Conservation (phyloP, 2,797 vertebrate genomes). For the Petrocephalus sullivani region DNA sequence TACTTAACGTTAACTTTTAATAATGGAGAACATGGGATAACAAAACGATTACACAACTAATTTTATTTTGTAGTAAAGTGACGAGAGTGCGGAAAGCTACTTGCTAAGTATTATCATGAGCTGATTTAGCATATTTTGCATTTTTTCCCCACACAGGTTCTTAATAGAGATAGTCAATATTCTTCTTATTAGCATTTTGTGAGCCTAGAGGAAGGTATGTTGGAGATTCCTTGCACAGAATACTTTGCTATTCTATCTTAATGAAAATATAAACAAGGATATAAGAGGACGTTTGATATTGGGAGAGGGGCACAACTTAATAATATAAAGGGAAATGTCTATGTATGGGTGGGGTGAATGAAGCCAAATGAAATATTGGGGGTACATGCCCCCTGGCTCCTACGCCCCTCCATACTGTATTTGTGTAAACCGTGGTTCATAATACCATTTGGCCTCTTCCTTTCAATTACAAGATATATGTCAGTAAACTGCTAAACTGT, state of each 20-base stretch:
- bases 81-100: background rate
- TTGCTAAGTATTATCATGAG: conserved; percentile 1
- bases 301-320: background rate
- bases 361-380: background rate
- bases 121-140: background rate
- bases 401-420: background rate
- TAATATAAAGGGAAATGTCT: background rate
- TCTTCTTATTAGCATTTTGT: background rate
- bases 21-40: background rate
- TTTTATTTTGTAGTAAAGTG: background rate
- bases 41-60: background rate
- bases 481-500: background rate
- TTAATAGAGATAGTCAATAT: background rate
- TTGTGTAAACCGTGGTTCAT: background rate
- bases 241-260: background rate
- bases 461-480: background rate
- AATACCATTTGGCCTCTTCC: background rate
- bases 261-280: background rate
- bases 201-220: background rate
- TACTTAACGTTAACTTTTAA: background rate
- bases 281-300: background rate
- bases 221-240: background rate
- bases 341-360: background rate
- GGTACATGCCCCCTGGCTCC: background rate
- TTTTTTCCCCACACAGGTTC: background rate